These are phyloP conservation scores for Danio albolineatus DNA, from an alignment of 2,797 vertebrate species.

Conservation along the genomic window DNA sequence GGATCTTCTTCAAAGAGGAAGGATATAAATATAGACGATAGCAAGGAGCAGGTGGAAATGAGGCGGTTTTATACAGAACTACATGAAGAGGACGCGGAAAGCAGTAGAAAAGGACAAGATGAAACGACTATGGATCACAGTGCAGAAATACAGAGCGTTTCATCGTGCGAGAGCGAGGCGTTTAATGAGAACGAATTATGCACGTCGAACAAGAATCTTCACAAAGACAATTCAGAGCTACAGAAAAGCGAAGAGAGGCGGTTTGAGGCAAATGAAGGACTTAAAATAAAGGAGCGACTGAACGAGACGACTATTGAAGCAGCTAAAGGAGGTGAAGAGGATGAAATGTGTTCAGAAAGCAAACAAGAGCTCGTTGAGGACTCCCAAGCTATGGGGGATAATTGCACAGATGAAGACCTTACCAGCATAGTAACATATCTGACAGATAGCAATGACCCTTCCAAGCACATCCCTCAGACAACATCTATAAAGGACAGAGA, in stretches of 20 bases:
- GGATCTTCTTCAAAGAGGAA: constrained; percentile 63
- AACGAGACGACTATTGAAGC: not conserved
- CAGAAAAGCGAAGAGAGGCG: not conserved
- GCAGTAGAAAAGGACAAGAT: constrained; percentile 18
- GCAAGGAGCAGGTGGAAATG: constrained; percentile 63
- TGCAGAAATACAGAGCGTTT: constrained; percentile 44
- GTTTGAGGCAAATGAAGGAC: constrained; percentile 11
- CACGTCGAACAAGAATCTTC: constrained; percentile 65
- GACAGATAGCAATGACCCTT: not conserved
- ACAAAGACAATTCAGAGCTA: constrained; percentile 57
- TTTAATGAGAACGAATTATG: constrained; percentile 60
- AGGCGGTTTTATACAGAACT: constrained; percentile 65
- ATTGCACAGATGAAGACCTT: not conserved
- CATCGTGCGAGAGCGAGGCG: constrained; percentile 38
- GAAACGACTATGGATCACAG: constrained; percentile 18
- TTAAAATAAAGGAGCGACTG: constrained; percentile 8
- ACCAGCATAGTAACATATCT: not conserved
- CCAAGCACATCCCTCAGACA: constrained; percentile 3
- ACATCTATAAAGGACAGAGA: constrained; percentile 1
- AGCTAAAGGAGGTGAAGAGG: not conserved
- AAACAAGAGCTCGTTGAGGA: not conserved
- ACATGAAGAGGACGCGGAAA: constrained; percentile 67
- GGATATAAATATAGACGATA: constrained; percentile 64
- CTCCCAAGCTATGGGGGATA: not conserved
- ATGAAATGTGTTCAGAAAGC: constrained; percentile 15